Evolutionary conservation across 1,140 invertebrate genomes (phyloP).

Genomic region (Calycopis cecrops): DNA sequence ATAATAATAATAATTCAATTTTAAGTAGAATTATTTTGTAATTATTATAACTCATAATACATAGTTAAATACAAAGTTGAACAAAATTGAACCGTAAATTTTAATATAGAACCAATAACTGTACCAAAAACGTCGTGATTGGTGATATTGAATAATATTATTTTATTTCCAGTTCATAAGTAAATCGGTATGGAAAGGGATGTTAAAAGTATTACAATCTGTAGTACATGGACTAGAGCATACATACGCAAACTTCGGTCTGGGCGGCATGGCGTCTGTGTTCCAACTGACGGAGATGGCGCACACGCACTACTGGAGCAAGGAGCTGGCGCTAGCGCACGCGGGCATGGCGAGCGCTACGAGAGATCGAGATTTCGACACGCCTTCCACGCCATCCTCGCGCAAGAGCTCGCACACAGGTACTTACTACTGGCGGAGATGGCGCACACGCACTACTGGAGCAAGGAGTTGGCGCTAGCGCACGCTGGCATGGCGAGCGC

Average conservation of each 20-base stretch:
- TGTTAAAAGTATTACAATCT: conserved; percentile 93
- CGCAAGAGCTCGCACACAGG: conserved; percentile 70
- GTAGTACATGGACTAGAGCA: conserved; percentile 93
- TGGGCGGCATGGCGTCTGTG: conserved; percentile 97
- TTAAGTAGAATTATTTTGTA: no score
- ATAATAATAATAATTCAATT: no score
- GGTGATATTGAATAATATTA: no score
- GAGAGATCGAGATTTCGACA: conserved; percentile 71
- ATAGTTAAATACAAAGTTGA: no score
- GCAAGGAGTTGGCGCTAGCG: conserved; percentile 84
- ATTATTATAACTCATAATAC: no score
- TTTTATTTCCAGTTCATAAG: conserved; percentile 83
- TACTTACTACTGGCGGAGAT: conserved; percentile 96
- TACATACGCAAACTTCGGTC: conserved; percentile 94
- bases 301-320: conserved; percentile 98
- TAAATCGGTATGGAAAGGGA: conserved; percentile 96
- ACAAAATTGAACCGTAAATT: no score
- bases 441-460: conserved; percentile 98
- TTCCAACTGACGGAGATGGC: conserved; percentile 98
- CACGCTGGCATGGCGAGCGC: conserved; percentile 71
- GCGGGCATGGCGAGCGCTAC: conserved; percentile 70
- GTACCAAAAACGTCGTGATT: no score
- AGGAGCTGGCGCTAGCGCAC: conserved; percentile 82
- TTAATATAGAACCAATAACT: no score
- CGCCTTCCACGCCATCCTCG: conserved; percentile 62